These are phyloP conservation scores for Phanerotoma sp. DNA, from an alignment of 2,888 invertebrate genomes.

Conservation along the genomic window DNA sequence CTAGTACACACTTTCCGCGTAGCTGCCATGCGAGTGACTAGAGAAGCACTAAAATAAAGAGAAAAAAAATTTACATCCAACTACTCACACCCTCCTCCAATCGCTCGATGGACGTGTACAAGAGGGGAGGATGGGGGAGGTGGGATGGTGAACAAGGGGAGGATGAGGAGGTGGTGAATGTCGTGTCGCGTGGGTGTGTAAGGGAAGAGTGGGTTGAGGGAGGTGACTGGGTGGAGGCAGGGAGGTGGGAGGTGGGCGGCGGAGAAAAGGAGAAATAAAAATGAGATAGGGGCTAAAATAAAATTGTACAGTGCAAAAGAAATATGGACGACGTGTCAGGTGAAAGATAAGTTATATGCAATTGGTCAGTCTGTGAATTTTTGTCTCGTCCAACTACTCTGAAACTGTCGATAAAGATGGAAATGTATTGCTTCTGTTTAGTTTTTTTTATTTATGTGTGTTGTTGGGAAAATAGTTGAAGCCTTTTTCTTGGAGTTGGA, in stretches of 20 bases:
- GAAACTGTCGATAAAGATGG: too few relatives aligned
- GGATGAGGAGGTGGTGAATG: not conserved
- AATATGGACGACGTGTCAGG: constrained; percentile 45
- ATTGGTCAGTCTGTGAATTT: constrained; percentile 50
- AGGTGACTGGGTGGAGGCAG: not conserved
- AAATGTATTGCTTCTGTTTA: not conserved
- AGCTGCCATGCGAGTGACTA: constrained; percentile 5
- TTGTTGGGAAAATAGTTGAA: too few relatives aligned
- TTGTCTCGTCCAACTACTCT: too few relatives aligned
- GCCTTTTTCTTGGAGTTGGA: not conserved
- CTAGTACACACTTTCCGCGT: constrained; percentile 45
- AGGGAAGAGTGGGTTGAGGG: constrained; percentile 4
- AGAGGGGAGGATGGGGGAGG: not conserved
- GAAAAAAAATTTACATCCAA: not conserved
- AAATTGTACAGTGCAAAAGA: constrained; percentile 1
- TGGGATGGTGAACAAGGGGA: constrained; percentile 8
- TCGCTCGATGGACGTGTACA: constrained; percentile 5
- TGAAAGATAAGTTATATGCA: constrained; percentile 51
- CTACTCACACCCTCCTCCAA: not conserved
- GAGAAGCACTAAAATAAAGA: constrained; percentile 10
- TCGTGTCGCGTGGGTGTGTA: too few relatives aligned
- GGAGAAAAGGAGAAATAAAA: not conserved
- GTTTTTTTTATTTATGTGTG: not conserved
- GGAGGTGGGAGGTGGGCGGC: constrained; percentile 19
- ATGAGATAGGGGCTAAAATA: constrained; percentile 23